These are phyloP conservation scores for Standfussiana lucernea DNA, from an alignment of 2,888 invertebrate genomes.

Conservation along the genomic window DNA sequence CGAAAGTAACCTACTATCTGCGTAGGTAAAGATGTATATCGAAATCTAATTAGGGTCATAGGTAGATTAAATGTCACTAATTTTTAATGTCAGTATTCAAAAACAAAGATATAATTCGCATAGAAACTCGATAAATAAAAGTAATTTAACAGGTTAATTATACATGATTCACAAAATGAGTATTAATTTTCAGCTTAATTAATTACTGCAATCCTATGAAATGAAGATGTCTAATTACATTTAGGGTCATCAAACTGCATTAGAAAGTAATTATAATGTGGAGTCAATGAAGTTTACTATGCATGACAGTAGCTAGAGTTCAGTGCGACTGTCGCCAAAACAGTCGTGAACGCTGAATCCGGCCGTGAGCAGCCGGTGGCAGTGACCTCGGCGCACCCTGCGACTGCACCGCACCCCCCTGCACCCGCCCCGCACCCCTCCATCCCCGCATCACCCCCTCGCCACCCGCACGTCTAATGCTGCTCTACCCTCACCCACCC, in stretches of 20 bases:
- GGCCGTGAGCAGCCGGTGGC: slow-evolving; percentile 90
- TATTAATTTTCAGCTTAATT: not conserved
- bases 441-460: slow-evolving; percentile 59
- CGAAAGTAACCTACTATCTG: slow-evolving; percentile 39
- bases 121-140: slow-evolving; percentile 9
- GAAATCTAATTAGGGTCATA: slow-evolving; percentile 40
- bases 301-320: slow-evolving; percentile 62
- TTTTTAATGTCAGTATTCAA: slow-evolving; percentile 19
- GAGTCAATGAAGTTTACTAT: slow-evolving; percentile 45
- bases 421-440: slow-evolving; percentile 71
- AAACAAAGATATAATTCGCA: slow-evolving; percentile 8
- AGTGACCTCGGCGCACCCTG: slow-evolving; percentile 92
- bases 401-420: slow-evolving; percentile 86
- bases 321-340: slow-evolving; percentile 85
- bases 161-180: not conserved
- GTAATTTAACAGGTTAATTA: not conserved
- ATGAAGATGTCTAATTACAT: not conserved
- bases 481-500: slow-evolving; percentile 63
- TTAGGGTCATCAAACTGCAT: slow-evolving; percentile 20
- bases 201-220: not conserved
- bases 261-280: slow-evolving; percentile 44
- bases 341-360: slow-evolving; percentile 79
- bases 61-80: slow-evolving; percentile 30
- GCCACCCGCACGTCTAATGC: slow-evolving; percentile 71
- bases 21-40: slow-evolving; percentile 28